Base-by-base conservation (phyloP, 2,888 invertebrate species). In the Nomada fabriciana region DNA sequence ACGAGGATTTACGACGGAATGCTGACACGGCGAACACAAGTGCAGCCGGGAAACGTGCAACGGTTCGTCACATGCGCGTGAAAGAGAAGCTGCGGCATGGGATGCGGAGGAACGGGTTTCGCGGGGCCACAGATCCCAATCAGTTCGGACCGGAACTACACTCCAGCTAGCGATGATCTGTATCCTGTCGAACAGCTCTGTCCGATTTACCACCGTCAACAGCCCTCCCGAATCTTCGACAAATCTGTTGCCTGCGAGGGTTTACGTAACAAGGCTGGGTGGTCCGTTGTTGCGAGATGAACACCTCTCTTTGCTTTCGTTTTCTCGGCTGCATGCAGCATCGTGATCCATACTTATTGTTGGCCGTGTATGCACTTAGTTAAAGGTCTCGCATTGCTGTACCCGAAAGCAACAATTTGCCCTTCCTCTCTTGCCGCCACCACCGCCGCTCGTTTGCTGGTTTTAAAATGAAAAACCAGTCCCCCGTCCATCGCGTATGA, bases 251-350 rank as follows among this genome's bases (percentile, higher is more conserved):
- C 53, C 53, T 13, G 11, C 60, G 29, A 50, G 57, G 23, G 20
- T 72, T 90, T 89, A 90, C 87, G 90, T 90, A 90, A 92, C 89
- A 80, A 90, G 70, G 75, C 84, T 88, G 89, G 90, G 91, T 91
- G 91, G 91, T 89, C 89, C 85, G 75, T 79, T 71, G 76, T 73
- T 76, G 72, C 75, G 36, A 61, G 64, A 80, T 83, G 83, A 86
- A 88, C 90, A 23, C 89, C 89, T 88, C 86, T 88, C 86, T 64
- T 55, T 68, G 20, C 25, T 18, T 25, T 59, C 47, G 55, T 29
- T 10, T 47, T 60, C 71, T 60, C 75, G 20, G 50, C 50, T n/a
- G 50, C 50, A 11, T 61, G 43, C n/a, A 25, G 29, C 72, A 10
- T 47, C 74, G 55, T 25, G 55, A 72, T 80, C 63, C 65, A 20